A percentile compares a stretch with the other conserved stretches of the same genome.
Conservation (phyloP, 2,888 invertebrate genomes). For the Catocala sponsa region DNA sequence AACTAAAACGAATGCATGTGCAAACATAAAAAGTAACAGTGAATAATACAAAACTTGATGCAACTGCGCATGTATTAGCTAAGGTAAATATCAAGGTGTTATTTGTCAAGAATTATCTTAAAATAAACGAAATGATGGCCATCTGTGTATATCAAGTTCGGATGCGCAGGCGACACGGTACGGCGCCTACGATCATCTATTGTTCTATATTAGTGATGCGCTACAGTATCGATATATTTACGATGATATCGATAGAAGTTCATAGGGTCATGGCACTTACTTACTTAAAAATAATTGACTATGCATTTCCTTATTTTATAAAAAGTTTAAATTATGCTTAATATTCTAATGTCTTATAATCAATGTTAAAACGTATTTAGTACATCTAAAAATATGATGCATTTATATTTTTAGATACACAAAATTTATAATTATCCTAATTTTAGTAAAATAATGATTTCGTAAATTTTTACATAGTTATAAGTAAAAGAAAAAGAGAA, state of each 20-base stretch:
- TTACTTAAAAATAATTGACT: too few relatives aligned
- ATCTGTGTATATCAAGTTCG: constrained; percentile 64
- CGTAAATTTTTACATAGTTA: too few relatives aligned
- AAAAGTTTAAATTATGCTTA: too few relatives aligned
- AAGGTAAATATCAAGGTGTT: constrained; percentile 37
- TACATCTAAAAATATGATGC: too few relatives aligned
- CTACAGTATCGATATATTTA: not conserved
- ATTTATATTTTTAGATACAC: too few relatives aligned
- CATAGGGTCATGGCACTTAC: not conserved
- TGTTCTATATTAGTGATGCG: constrained; percentile 74
- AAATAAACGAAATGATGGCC: constrained; percentile 54
- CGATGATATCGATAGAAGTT: constrained; percentile 57
- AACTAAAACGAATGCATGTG: not conserved
- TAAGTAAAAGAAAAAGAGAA: too few relatives aligned
- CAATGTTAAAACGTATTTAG: too few relatives aligned
- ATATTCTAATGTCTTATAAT: too few relatives aligned
- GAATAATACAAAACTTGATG: constrained; percentile 13
- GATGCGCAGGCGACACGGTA: constrained; percentile 74
- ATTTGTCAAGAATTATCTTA: constrained; percentile 37
- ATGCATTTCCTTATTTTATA: too few relatives aligned
- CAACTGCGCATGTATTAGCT: constrained; percentile 23
- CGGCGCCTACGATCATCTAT: constrained; percentile 76
- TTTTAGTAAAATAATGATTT: too few relatives aligned
- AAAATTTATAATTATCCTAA: too few relatives aligned
- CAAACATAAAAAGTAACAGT: constrained; percentile 7